Evolutionary conservation across 2,888 invertebrate species (phyloP), one percentile per base, ranked within the genome.

Genomic region (Drosophila mayaguana): DNA sequence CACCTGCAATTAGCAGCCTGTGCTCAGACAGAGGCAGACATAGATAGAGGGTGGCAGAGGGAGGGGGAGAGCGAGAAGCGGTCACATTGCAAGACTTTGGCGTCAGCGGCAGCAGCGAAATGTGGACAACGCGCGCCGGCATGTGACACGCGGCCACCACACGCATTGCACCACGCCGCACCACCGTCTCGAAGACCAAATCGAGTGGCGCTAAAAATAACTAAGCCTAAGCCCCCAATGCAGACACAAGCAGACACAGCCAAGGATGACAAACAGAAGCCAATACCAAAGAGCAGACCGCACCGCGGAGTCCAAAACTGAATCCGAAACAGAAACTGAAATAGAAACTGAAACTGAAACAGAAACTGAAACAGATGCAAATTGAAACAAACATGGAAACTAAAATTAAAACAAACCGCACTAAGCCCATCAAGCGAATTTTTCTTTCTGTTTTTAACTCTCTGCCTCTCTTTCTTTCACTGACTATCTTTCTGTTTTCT

Each of bases 111-210:
- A 12, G 28, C 54, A 65, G 32, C 57, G 22, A 72, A 61, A 68
- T 73, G 67, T 45, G 57, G 51, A 63, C 61, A 60, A 50, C 63
- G 38, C 53, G 74, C 59, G 40, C 53, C 45, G 75, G 81, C 83
- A 88, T 77, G 82, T 79, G 82, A 83, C 83, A 83, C 69, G 82
- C 75, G 79, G 79, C 76, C 42, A 65, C 78, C 78, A 78, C 78
- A 78, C 78, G 78, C 78, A 78, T 54, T 68, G 78, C 65, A 48
- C 68, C 61, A 28, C 60, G 50, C 42, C 42, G 45, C 48, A 25
- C 25, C 36, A 4, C 63, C 57, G 6, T 11, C 51, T 22, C 22
- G 14, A 46, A 61, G 20, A 48, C 60, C 57, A 54, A 46, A 74
- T 73, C 76, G 78, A 78, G 75, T 78, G 80, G 76, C 80, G 71